phyloP scores from a whole-genome alignment of 2,797 vertebrate genomes.

The Falco naumanni region DNA sequence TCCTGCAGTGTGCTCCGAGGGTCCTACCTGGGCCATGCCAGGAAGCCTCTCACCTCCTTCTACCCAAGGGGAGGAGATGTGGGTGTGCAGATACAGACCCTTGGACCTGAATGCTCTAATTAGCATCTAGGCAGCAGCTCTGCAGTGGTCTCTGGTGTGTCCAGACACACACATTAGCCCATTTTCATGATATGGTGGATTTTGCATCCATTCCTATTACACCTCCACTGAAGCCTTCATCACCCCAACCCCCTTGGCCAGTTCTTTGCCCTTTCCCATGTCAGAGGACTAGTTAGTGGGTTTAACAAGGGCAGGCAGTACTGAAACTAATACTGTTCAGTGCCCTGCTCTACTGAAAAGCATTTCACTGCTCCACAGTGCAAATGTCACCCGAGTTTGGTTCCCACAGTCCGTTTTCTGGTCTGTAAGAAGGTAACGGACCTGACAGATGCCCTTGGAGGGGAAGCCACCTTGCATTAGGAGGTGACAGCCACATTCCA shows the following conservation, averaged over 20 bases:
- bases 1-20: neutral
- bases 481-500: fast-evolving
- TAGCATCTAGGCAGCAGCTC: neutral
- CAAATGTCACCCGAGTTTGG: neutral
- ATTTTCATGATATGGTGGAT: neutral
- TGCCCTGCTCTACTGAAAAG: neutral
- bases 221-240: neutral
- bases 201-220: neutral
- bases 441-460: neutral
- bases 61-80: neutral
- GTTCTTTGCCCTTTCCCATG: neutral
- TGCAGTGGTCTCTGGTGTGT: neutral
- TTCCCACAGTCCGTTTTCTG: neutral
- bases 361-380: neutral
- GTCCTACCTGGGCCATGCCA: neutral
- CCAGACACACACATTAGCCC: neutral
- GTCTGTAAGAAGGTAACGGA: neutral
- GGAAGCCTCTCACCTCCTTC: neutral
- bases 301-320: neutral
- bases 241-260: neutral
- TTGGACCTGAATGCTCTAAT: neutral
- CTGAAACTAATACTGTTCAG: neutral
- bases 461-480: neutral
- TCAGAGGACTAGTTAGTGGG: neutral
- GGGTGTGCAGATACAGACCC: neutral